A percentile compares a stretch with the other conserved stretches of the same genome.
Evolutionary conservation across 2,113 vertebrate genomes (phyloP).

Genomic region (Stomatorhinus ivindoensis): DNA sequence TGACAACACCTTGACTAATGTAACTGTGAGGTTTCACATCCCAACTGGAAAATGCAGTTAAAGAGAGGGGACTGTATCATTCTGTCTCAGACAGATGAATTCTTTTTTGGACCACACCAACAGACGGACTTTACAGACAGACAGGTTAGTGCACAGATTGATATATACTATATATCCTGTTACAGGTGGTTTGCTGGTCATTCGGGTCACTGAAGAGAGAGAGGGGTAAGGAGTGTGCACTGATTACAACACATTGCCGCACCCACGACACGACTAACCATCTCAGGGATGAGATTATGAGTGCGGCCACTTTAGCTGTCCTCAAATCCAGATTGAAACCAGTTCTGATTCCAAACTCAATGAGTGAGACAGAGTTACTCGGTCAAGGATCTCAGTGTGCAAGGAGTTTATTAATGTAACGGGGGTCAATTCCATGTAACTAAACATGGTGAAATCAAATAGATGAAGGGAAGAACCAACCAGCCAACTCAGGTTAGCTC

Average conservation of each 20-base stretch:
- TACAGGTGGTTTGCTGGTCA: not conserved
- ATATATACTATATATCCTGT: not conserved
- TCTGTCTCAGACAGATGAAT: not conserved
- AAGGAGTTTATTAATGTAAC: not conserved
- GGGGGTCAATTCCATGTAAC: not conserved
- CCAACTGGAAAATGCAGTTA: not conserved
- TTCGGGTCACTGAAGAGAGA: not conserved
- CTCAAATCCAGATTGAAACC: not conserved
- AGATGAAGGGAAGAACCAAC: not conserved
- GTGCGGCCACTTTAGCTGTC: not conserved
- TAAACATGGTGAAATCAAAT: not conserved
- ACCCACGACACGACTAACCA: too few relatives aligned
- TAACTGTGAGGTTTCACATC: not conserved
- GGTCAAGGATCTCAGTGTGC: not conserved
- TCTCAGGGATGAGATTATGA: too few relatives aligned
- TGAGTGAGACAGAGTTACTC: not conserved
- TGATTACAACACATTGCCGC: too few relatives aligned
- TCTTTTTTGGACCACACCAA: not conserved
- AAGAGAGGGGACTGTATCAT: not conserved
- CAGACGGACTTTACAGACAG: not conserved
- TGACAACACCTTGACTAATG: not conserved
- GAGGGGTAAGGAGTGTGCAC: too few relatives aligned
- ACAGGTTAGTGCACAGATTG: not conserved
- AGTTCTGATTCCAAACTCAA: not conserved
- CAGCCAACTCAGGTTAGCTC: not conserved